These are phyloP conservation scores for Heteromurus nitidus DNA, from an alignment of 2,888 invertebrate genomes.

Conservation along the genomic window DNA sequence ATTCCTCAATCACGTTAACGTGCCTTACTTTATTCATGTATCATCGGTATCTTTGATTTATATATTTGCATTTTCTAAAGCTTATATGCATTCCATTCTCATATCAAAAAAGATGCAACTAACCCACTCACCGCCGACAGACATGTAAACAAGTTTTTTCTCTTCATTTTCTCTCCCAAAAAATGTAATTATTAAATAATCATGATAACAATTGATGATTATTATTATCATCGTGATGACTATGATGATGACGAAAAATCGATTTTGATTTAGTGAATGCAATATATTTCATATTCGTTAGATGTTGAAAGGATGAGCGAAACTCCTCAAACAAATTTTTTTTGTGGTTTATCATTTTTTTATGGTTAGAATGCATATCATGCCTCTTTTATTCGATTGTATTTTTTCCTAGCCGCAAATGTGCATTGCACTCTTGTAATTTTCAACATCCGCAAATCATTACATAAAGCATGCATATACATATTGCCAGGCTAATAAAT, in stretches of 20 bases:
- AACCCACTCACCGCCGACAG: too few species aligned
- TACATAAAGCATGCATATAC: neutral
- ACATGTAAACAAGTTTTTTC: conserved; percentile 51
- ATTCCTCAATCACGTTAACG: too few species aligned
- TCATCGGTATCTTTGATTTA: too few species aligned
- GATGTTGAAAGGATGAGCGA: too few species aligned
- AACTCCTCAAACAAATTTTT: neutral
- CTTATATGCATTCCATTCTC: too few species aligned
- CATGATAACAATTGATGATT: conserved; percentile 21
- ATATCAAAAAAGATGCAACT: too few species aligned
- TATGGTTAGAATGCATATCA: neutral
- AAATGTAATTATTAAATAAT: conserved; percentile 45
- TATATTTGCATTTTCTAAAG: neutral
- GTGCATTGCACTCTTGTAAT: neutral
- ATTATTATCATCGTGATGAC: conserved; percentile 22
- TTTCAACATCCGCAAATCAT: neutral
- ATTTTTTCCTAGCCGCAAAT: conserved; percentile 15
- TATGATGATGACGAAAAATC: conserved; percentile 28
- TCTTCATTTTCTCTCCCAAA: conserved; percentile 15
- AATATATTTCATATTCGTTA: neutral
- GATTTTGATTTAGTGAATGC: conserved; percentile 21
- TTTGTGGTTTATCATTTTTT: neutral
- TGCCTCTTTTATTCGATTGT: too few species aligned
- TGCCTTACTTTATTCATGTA: too few species aligned
- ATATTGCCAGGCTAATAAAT: neutral